Percentiles rank a stretch among this genome's conserved stretches.
Conservation (phyloP, 2,113 vertebrate species). For the Indicator maculatus region DNA sequence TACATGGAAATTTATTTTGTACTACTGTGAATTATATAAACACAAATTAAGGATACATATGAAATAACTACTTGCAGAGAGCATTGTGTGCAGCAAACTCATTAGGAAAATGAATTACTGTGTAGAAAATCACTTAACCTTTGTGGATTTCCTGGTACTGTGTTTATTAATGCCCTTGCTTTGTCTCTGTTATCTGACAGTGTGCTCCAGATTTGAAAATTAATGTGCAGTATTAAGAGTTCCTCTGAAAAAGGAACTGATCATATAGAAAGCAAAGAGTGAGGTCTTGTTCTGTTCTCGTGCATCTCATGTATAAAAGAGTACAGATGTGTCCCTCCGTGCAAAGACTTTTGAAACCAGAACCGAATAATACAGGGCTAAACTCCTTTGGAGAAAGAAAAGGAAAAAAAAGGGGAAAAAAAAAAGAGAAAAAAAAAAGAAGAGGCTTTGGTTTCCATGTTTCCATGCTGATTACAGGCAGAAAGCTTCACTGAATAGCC, state of each 20-base stretch:
- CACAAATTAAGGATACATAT: not conserved
- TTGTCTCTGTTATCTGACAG: slow-evolving; percentile 15
- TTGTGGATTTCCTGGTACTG: slow-evolving; percentile 38
- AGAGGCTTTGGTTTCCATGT: not conserved
- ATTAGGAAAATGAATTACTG: slow-evolving; percentile 30
- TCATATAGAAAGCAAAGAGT: not conserved
- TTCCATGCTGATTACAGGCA: not conserved
- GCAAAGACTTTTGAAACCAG: not conserved
- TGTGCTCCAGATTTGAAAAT: not conserved
- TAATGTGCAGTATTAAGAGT: not conserved
- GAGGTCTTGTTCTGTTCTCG: not conserved
- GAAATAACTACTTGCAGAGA: not conserved
- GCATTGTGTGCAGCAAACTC: slow-evolving; percentile 1
- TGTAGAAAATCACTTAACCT: slow-evolving; percentile 50
- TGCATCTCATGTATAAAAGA: accelerated
- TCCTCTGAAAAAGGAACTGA: not conserved
- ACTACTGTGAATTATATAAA: slow-evolving; percentile 21
- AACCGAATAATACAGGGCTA: not conserved
- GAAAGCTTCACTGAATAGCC: not conserved
- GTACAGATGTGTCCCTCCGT: not conserved
- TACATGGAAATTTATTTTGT: slow-evolving; percentile 36
- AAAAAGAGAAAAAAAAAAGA: not conserved
- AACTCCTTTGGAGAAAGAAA: not conserved
- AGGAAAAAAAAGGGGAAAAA: not conserved
- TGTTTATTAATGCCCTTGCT: slow-evolving; percentile 38